Evolutionary conservation across 2,888 invertebrate genomes (phyloP).

Genomic region (Cosmia pyralina): DNA sequence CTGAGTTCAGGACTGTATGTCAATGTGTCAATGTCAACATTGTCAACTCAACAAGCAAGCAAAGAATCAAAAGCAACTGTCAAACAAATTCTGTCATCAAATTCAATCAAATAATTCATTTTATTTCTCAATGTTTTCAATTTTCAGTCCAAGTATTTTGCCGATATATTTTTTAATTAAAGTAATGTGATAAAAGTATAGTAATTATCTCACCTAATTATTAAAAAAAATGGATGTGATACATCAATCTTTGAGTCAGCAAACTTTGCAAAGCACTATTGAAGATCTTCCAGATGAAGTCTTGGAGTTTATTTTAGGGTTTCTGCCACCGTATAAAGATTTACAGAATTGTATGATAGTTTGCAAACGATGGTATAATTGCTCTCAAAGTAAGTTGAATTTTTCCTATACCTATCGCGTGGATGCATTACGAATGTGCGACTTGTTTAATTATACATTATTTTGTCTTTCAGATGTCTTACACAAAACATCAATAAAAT

Average conservation of each 20-base stretch:
- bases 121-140: conserved; percentile 64
- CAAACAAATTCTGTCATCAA: conserved; percentile 60
- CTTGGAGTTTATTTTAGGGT: conserved; percentile 96
- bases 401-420: background rate
- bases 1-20: too few relatives aligned
- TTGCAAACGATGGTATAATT: conserved; percentile 95
- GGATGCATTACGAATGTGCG: conserved; percentile 2
- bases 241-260: conserved; percentile 77
- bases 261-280: conserved; percentile 79
- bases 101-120: conserved; percentile 57
- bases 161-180: conserved; percentile 45
- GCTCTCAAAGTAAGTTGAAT: conserved; percentile 94
- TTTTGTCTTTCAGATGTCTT: conserved; percentile 92
- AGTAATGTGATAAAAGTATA: conserved; percentile 61
- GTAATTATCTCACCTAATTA: conserved; percentile 24
- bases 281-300: conserved; percentile 97
- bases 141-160: conserved; percentile 45
- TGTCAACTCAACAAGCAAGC: conserved; percentile 2
- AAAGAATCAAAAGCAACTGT: conserved; percentile 5
- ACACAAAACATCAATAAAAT: conserved; percentile 93
- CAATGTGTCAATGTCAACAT: conserved; percentile 8
- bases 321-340: conserved; percentile 97
- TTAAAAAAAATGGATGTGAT: conserved; percentile 80
- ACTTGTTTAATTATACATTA: conserved; percentile 10
- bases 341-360: conserved; percentile 96